Base-by-base conservation (phyloP, 1,140 invertebrate genomes). In the Habropoda laboriosa region DNA sequence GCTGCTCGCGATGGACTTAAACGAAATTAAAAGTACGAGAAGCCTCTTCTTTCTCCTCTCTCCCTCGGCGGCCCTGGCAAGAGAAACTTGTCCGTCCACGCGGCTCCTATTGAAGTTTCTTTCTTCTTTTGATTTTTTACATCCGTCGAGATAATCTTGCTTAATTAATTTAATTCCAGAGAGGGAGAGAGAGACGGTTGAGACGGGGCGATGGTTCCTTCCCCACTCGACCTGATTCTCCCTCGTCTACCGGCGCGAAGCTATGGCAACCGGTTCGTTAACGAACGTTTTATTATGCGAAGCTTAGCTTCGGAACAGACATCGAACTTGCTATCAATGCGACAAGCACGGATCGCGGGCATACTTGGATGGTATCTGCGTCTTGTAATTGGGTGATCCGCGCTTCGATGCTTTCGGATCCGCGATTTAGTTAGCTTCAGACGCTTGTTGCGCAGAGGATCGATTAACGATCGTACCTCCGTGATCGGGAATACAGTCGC, bases 221-320 rank as follows among this genome's bases (percentile, higher is more conserved):
- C 75, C 53, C 63, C 68, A n/a, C 67, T 68, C 72, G 49, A 80
- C 74, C 76, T 67, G 72, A 76, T 66, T 81, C 79, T 67, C 79
- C 32, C n/a, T n/a, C n/a, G 76, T 76, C 82, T 57, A 38, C 77
- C 40, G 61, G 74, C 81, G 80, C 81, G 82, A 74, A 78, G 47
- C 51, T 68, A 76, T 68, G 63, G 74, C 74, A 57, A 76, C 63
- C 40, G 21, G 63, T 68, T 76, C 74, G 73, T 76, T 76, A 67
- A 57, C 63, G 63, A 76, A 76, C 74, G 30, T 76, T 77, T 77
- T 70, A 70, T 77, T 60, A 68, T 60, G 40, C 40, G 64, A 45
- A 18, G 16, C 30, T 32, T 24, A 18, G 63, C 24, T 32, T 55
- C 47, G 1, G n/a, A 42, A 13, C 30, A 16, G 49, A 76, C 32